Conservation (phyloP, 2,113 vertebrate genomes). For the Calyptomena viridis region DNA sequence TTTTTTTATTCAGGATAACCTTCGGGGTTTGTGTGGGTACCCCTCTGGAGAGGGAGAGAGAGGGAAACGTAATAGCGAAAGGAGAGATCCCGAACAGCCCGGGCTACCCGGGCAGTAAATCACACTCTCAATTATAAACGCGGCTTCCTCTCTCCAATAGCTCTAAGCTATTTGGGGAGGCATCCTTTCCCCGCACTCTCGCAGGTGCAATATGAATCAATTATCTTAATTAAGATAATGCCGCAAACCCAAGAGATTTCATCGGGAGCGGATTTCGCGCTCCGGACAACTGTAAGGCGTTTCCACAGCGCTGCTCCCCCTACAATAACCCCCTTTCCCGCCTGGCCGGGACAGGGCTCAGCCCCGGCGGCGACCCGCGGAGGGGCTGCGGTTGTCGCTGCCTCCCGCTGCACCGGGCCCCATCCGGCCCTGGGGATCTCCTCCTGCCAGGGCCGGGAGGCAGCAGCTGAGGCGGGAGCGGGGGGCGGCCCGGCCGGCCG, state of each 20-base stretch:
- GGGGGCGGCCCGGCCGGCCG: conserved; percentile 63
- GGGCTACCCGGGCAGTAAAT: conserved; percentile 67
- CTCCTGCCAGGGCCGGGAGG: neutral
- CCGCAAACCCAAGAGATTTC: conserved; percentile 78
- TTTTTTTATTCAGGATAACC: neutral
- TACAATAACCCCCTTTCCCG: neutral
- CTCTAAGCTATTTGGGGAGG: conserved; percentile 74
- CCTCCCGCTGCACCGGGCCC: neutral
- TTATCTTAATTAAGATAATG: conserved; percentile 87
- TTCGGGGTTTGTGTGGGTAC: neutral
- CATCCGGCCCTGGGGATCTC: neutral
- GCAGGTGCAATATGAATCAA: conserved; percentile 88
- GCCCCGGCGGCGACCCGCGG: neutral
- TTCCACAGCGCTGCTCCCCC: conserved; percentile 41
- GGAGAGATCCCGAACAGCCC: neutral
- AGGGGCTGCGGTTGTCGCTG: neutral
- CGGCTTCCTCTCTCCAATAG: conserved; percentile 67
- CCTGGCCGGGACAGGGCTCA: neutral
- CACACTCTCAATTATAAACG: conserved; percentile 69
- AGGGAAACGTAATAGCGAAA: conserved; percentile 5
- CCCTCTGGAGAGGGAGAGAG: neutral
- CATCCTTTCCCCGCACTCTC: conserved; percentile 71
- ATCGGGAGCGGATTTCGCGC: conserved; percentile 64
- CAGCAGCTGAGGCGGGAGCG: neutral
- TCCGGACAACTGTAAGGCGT: conserved; percentile 66